Evolutionary conservation across 1,140 invertebrate species (phyloP), one percentile per base, ranked within the genome.

Genomic region (Mactra quadrangularis): DNA sequence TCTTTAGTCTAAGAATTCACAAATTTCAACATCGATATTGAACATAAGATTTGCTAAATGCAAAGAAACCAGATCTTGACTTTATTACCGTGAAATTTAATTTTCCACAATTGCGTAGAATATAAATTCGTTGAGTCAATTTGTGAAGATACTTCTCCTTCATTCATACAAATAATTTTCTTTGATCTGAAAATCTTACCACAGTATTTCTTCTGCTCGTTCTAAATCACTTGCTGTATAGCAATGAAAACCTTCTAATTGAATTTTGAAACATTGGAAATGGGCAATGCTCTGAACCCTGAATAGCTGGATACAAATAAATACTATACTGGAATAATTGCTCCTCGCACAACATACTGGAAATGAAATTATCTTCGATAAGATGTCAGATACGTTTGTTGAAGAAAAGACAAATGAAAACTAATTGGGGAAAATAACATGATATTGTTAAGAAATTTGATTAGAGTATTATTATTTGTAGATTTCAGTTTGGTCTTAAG

Each of bases 231-330:
- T 68, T 68, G 64, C 64, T 47, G 25, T 52, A 25, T n/a, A n/a
- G 41, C 64, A 68, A 68, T 68, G 64, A 68, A 68, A 68, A 68
- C 19, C 64, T 47, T n/a, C n/a, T 68, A 68, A 68, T 27, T 50
- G 27, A 31, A 68, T 68, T 68, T 68, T 68, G 38, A 9, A 52
- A 52, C 64, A 52, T 38, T 13, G 17, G 45, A 68, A 29, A 47
- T 27, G 25, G 64, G 41, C 38, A 68, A 50, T 50, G n/a, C 25
- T 68, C 45, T 17, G 64, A 17, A 50, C 17, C 35, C 4, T 15
- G 35, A 41, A 47, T 68, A 47, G 47, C 47, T 68, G 64, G 64
- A 68, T 68, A 47, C 19, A 68, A 68, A 47, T 68, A 47, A 50
- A 22, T 38, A 25, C 41, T 41, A 50, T 68, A 68, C 22, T 27